Base-by-base conservation (phyloP, 2,888 invertebrate species). In the Glaucopsyche alexis region DNA sequence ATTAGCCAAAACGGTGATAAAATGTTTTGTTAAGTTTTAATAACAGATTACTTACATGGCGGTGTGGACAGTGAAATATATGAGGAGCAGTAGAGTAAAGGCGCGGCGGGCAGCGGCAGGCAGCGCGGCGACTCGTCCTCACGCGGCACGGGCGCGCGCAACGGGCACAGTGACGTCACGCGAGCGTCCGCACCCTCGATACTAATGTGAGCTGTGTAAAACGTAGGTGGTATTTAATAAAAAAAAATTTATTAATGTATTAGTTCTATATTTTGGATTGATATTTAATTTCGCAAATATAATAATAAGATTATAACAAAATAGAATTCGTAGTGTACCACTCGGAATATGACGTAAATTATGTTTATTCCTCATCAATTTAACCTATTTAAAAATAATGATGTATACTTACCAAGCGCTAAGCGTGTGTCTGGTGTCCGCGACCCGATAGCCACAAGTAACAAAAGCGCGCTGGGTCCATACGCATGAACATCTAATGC, bases 401-500 rank as follows among this genome's bases (percentile, higher is more conserved):
- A 29, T 29, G 29, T 29, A 29, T 55, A 5, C 47, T 69, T 14
- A 69, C 69, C 69, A n/a, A 69, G 69, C 7, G 69, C 69, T 9
- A 69, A 29, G 7, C 69, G 69, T 47, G 69, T 49, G 29, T 69
- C 69, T 0, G 69, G 69, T 13, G 69, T 49, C 8, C 69, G 47
- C 2, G 69, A 47, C 29, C 69, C 69, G 4, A 69, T 47, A 14
- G 69, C 69, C 14, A 69, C 69, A 2, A 69, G 47, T n/a, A 69
- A 29, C 29, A 69, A 19, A 6, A 69, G 4, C 7, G 47, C 69
- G 29, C 75, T 75, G 70, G 75, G 75, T 0, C 95, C 95, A 73
- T 93, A 90, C 0, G 95, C 91, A 78, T 97, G 96, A 89, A 97
- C 96, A 84, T 98, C 98, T 74, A 98, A 89, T 3, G 97, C 91